Base-by-base conservation (phyloP, 2,797 vertebrate species). In the Iguana delicatissima region DNA sequence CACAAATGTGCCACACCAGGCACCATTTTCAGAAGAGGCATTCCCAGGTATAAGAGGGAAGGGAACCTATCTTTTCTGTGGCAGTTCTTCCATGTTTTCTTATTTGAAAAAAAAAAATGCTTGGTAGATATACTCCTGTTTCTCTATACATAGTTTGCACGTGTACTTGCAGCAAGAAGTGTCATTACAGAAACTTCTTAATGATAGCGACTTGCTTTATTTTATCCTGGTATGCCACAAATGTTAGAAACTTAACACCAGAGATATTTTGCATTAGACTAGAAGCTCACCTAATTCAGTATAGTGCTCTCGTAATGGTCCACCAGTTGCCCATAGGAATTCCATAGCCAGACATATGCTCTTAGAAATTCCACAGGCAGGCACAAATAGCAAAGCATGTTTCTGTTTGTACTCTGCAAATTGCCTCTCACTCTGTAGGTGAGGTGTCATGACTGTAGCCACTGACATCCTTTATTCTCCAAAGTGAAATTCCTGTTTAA, bases 151-250 rank as follows among this genome's bases (percentile, higher is more conserved):
- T 35, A 89, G 77, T 10, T 55, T 88, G 79, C 0, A 0, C 2
- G 73, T 38, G 2, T 88, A 91, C 95, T 84, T 79, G 22, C 69
- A 86, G 32, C 35, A 85, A 83, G 42, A 72, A 85, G 50, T n/a
- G 73, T 62, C 92, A 92, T 93, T 79, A 62, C 73, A 93, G 73
- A 38, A 42, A 91, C 83, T 80, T 57, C 24, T 88, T 55, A 9
- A 38, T 85, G 85, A 93, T 77, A 87, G 79, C 92, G 88, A 57
- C 88, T 94, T 94, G 90, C 89, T 79, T 81, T 93, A 2, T 32
- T 69, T 85, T 85, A 92, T 91, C 92, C 83, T 76, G 89, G 64
- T 83, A 92, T 93, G 92, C 87, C 74, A 93, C 84, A 77, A 82
- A 1, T 82, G 85, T 50, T 84, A 69, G 24, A 67, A 14, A 46